These are phyloP conservation scores for Cephalophus harveyi DNA, from an alignment of 2,113 vertebrate genomes.

Conservation along the genomic window DNA sequence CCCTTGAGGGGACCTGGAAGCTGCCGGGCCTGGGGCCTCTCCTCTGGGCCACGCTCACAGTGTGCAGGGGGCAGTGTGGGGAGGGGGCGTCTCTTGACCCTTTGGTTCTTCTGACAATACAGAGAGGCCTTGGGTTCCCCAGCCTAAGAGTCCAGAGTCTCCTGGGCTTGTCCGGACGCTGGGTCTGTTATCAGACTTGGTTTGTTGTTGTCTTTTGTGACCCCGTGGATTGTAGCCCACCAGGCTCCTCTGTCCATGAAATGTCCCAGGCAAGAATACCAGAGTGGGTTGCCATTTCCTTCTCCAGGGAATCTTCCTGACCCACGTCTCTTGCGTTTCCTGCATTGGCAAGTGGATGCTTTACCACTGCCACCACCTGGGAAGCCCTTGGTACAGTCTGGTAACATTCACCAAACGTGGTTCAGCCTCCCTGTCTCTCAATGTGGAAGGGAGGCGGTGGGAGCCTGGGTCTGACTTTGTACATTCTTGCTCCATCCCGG, in stretches of 20 bases:
- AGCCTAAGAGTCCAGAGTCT: not conserved
- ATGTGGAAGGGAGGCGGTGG: fast-evolving
- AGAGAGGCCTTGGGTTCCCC: not conserved
- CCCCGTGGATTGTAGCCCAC: not conserved
- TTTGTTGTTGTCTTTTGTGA: not conserved
- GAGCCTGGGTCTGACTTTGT: not conserved
- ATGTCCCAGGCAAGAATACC: not conserved
- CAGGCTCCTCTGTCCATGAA: not conserved
- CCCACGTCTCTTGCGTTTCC: fast-evolving
- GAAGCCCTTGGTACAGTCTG: not conserved
- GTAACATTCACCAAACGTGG: not conserved
- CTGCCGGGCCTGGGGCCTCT: fast-evolving
- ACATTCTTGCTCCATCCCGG: not conserved
- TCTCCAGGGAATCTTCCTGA: not conserved
- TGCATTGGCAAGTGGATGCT: not conserved
- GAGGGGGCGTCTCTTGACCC: fast-evolving
- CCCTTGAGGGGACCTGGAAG: too few species aligned
- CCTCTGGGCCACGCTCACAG: fast-evolving
- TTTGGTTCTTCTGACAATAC: not conserved
- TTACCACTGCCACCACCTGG: not conserved
- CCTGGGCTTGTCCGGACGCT: fast-evolving
- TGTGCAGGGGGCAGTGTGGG: fast-evolving
- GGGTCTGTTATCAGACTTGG: not conserved
- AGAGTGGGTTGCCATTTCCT: not conserved
- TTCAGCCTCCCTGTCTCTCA: not conserved